Base-by-base conservation (phyloP, 2,888 invertebrate species). In the Drosophila tripunctata region DNA sequence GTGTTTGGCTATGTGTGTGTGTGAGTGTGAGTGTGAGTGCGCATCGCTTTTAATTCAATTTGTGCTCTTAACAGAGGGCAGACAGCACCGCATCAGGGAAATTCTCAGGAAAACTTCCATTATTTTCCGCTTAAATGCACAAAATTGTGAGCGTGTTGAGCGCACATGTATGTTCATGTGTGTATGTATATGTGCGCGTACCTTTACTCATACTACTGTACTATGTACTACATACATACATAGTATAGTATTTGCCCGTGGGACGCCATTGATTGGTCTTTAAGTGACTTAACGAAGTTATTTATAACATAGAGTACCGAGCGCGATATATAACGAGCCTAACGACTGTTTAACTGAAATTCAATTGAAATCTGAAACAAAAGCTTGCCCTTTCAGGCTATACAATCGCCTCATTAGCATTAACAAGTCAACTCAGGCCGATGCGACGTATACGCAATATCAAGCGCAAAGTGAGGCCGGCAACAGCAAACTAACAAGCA, bases 311-410 rank as follows among this genome's bases (percentile, higher is more conserved):
- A 51, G 35, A 63, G 40, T 45, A 43, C 33, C 24, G 12, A 33
- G 33, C 62, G 56, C 62, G 52, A 63, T 51, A 36, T 48, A 44
- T 67, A 84, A 84, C 65, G 68, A 65, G 73, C 55, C 67, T 81
- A 82, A 82, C 73, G 85, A 87, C 48, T 75, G 57, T 78, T 82
- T 71, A 70, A 84, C 80, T 69, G 65, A 57, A 80, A 85, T 62
- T 74, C 83, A 81, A 78, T 82, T 81, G 79, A 38, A 54, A 44
- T 44, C 36, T 68, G 24, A 65, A 81, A 78, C 73, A 75, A 75
- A 75, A 58, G 55, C 40, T 4, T 10, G 21, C 19, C 17, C 41
- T 44, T 38, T 44, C 52, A 52, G 35, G 36, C 36, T 48, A 61
- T 67, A 48, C 65, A 83, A 83, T 65, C 58, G 68, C 51, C 57